Evolutionary conservation across 23 tunicate genomes (phyloP), one percentile per base, ranked within the genome.

Genomic region (Trididemnum clinides): DNA sequence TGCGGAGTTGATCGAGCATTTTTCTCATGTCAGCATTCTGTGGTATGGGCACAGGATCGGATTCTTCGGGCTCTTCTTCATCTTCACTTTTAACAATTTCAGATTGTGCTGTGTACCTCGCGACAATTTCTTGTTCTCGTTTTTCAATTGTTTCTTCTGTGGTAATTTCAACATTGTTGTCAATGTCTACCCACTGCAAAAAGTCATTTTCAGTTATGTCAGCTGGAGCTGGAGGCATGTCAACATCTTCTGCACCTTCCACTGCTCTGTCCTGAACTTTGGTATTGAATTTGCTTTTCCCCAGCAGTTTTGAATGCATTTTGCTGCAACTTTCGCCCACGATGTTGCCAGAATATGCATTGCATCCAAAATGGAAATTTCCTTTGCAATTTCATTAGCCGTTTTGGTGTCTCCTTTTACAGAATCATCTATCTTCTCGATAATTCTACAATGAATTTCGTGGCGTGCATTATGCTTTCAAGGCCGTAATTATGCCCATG

Each of bases 11-110:
- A 54, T 78, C 71, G 54, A 78, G 84, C 71, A 78, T 78, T 54
- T 15, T 51, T 78, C 84, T 78, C 71, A 78, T 78, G 84, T 78
- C 84, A 78, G 69, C 84, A 78, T 76, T 76, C 62, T 78, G 84
- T 78, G 84, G 34, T 54, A 78, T 27, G 35, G 37, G 69, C 84
- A 54, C 84, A 54, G 69, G 84, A 78, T 78, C 35, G 69, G 69
- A 36, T 51, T 78, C 69, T 78, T 78, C 71, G 36, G 84, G 54
- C 84, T 54, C 84, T 78, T 78, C 84, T 78, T 51, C 39, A 78
- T 51, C 69, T 78, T 78, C 84, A 78, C 69, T 51, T 78, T 78
- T 71, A 51, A 66, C 75, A 66, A 66, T 66, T 66, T 66, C 75
- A 66, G 75, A 66, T 78, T 78, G 84, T 76, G n/a, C n/a, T n/a